These are phyloP conservation scores for Cephalopterus ornatus DNA, from an alignment of 2,113 vertebrate genomes.

Conservation along the genomic window DNA sequence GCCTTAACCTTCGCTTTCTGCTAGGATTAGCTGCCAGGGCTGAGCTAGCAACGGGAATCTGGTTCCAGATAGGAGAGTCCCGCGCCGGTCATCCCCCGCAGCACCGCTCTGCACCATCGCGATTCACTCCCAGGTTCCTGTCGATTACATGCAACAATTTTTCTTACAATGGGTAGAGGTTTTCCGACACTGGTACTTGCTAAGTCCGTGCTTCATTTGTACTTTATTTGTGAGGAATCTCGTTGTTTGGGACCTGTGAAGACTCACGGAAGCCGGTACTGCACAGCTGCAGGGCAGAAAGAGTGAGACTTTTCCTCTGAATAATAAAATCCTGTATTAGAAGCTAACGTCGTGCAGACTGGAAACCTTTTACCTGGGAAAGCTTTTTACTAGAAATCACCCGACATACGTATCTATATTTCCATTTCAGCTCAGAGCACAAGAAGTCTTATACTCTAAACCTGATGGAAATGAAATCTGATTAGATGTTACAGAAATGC, in stretches of 20 bases:
- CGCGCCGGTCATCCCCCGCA: accelerated
- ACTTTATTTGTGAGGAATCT: neutral
- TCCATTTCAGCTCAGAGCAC: neutral
- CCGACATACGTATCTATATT: neutral
- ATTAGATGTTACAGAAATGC: neutral
- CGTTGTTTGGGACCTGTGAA: neutral
- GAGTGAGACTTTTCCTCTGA: neutral
- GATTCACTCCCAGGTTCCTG: neutral
- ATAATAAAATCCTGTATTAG: neutral
- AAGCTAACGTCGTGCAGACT: neutral
- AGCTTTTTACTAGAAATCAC: conserved; percentile 1
- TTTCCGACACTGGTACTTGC: neutral
- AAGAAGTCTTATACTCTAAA: neutral
- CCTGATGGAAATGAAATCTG: neutral
- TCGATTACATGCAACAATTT: neutral
- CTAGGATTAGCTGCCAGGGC: too few species aligned
- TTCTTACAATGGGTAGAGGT: neutral
- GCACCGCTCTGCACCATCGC: accelerated
- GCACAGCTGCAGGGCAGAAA: neutral
- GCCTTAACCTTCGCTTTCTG: neutral
- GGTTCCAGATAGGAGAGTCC: neutral
- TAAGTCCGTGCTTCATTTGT: neutral
- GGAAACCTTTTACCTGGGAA: neutral
- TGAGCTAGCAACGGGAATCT: neutral
- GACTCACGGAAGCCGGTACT: neutral